phyloP scores from a whole-genome alignment of 2,888 invertebrate species.

The Cetonia aurata region DNA sequence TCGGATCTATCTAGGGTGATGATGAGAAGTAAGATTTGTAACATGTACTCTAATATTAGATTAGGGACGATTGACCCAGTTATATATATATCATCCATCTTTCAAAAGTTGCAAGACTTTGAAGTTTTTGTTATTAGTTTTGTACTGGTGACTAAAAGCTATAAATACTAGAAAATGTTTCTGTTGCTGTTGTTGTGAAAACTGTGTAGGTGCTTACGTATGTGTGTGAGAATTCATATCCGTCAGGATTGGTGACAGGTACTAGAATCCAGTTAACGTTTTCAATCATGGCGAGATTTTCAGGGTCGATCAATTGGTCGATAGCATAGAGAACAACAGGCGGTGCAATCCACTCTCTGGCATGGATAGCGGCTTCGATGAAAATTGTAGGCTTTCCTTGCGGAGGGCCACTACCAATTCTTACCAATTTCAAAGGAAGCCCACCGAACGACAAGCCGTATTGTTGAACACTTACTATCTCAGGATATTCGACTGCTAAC shows the following conservation, averaged over 20 bases:
- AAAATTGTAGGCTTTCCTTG: conserved; percentile 73
- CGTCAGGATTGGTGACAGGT: conserved; percentile 80
- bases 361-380: conserved; percentile 74
- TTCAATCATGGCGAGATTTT: conserved; percentile 70
- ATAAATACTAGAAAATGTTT: no score
- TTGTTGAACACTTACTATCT: conserved; percentile 65
- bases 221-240: conserved; percentile 73
- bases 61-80: no score
- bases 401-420: conserved; percentile 71
- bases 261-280: conserved; percentile 76
- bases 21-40: no score
- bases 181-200: no score
- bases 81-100: no score
- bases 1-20: no score
- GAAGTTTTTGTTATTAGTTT: no score
- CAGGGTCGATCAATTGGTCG: conserved; percentile 72
- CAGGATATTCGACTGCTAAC: conserved; percentile 67
- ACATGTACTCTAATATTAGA: no score
- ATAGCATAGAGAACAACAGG: conserved; percentile 76
- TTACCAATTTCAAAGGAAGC: conserved; percentile 69
- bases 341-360: conserved; percentile 81
- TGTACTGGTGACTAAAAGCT: no score
- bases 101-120: no score
- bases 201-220: conserved; percentile 63
- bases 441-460: conserved; percentile 71